A percentile compares a stretch with the other conserved stretches of the same genome.
These are phyloP conservation scores for Xenentodon cancila DNA, from an alignment of 2,797 vertebrate species.

Conservation along the genomic window DNA sequence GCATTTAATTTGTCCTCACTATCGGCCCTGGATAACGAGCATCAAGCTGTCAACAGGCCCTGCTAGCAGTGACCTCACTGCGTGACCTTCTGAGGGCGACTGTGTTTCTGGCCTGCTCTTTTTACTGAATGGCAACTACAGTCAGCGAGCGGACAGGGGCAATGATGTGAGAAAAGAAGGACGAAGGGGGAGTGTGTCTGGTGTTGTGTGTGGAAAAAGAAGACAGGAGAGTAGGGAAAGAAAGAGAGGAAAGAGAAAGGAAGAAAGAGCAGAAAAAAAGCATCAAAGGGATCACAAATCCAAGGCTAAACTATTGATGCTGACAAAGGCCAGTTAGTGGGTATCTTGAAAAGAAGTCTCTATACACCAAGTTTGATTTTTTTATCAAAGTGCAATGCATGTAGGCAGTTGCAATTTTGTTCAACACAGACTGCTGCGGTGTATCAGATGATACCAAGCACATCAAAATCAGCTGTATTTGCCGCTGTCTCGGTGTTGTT, in stretches of 20 bases:
- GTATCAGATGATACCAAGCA: too few species aligned
- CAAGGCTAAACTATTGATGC: neutral
- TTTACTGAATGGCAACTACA: conserved; percentile 64
- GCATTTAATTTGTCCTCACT: conserved; percentile 71
- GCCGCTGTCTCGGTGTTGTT: too few species aligned
- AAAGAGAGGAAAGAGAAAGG: neutral
- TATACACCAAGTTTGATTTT: too few species aligned
- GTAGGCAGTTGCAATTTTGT: too few species aligned
- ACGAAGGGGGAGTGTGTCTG: conserved; percentile 6
- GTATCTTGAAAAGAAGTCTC: too few species aligned
- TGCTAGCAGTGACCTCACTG: conserved; percentile 55
- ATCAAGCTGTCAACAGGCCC: conserved; percentile 66
- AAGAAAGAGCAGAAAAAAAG: conserved; percentile 10
- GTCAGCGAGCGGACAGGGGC: conserved; percentile 6
- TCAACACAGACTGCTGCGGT: too few species aligned
- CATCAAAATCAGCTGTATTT: too few species aligned
- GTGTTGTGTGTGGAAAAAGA: conserved; percentile 8
- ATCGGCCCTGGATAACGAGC: conserved; percentile 72
- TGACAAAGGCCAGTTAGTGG: neutral
- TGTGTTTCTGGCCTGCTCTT: conserved; percentile 42
- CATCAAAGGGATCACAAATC: neutral
- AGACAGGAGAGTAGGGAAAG: neutral
- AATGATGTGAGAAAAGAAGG: conserved; percentile 2
- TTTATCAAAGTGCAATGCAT: too few species aligned
- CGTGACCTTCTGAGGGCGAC: conserved; percentile 60